Evolutionary conservation across 2,113 vertebrate species (phyloP).

Genomic region (Verasper variegatus): DNA sequence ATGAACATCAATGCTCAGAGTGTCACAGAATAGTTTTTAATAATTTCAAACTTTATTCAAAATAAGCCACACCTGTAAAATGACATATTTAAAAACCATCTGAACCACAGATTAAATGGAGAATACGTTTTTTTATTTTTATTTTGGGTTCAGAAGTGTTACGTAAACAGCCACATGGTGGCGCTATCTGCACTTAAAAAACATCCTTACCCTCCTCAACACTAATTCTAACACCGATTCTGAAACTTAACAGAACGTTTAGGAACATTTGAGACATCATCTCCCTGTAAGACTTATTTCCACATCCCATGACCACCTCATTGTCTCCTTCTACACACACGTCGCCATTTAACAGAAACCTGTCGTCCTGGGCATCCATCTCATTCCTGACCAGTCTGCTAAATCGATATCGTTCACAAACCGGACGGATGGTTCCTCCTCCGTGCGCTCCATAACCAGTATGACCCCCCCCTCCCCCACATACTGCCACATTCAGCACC

Average conservation of each 20-base stretch:
- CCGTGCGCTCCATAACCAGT: slow-evolving; percentile 71
- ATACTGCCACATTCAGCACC: slow-evolving; percentile 78
- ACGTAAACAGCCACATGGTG: slow-evolving; percentile 2
- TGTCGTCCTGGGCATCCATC: slow-evolving; percentile 42
- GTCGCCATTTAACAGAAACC: neutral
- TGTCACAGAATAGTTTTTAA: too few species aligned
- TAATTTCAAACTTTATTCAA: too few species aligned
- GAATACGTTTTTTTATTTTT: neutral
- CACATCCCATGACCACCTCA: too few species aligned
- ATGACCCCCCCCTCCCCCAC: slow-evolving; percentile 56
- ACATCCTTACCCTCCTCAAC: neutral
- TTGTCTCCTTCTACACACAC: too few species aligned
- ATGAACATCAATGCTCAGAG: too few species aligned
- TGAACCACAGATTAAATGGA: neutral
- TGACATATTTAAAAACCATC: too few species aligned
- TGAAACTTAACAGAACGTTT: too few species aligned
- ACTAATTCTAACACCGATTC: too few species aligned
- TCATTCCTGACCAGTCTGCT: slow-evolving; percentile 70
- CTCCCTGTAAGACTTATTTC: too few species aligned
- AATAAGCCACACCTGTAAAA: too few species aligned
- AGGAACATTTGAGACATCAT: too few species aligned
- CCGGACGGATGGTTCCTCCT: slow-evolving; percentile 56
- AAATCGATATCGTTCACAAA: slow-evolving; percentile 74
- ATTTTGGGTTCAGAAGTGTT: neutral
- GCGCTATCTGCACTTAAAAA: slow-evolving; percentile 4